Base-by-base conservation (phyloP, 2,113 vertebrate species). In the Oncorhynchus tshawytscha region DNA sequence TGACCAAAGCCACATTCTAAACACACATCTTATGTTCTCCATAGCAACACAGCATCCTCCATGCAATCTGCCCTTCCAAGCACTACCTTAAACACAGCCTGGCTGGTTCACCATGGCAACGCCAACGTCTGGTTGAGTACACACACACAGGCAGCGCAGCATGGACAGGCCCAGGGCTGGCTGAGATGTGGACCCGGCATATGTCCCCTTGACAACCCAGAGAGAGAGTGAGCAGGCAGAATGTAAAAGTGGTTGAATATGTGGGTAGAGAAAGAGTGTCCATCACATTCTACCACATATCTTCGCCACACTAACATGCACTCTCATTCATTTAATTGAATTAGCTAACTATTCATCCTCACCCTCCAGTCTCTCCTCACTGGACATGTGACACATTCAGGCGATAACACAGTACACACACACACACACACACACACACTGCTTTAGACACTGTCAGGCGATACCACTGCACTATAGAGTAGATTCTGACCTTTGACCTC, bases 11-110 rank as follows among this genome's bases (percentile, higher is more conserved):
- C 22, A 11, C 65, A 48, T 66, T 29, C 29, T 31, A 39, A 31
- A 39, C 67, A 68, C 31, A 68, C 29, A 68, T 27, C 57, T 76
- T 82, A 80, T 81, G 81, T 89, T 77, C 78, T 39, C 87, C 84
- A 87, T 91, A 83, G 85, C 86, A 87, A 88, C 87, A 22, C 73
- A 49, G 79, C 31, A 76, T 73, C 76, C 71, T 81, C 77, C 73
- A 73, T 67, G 72, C 77, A 83, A 85, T 59, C 81, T 57, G 72
- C 78, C 72, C 74, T 54, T 71, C 31, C 62, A 60, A 78, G 16
- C 66, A 31, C 64, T 66, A 51, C 60, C 81, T 80, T 71, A 72
- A 81, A 74, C 81, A 73, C 57, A 82, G 60, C 83, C 85, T 85
- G 84, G 82, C 49, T 16, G 5, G 13, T 18, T 86, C 82, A 75